phyloP scores from a whole-genome alignment of 1,140 invertebrate species.

The Musca domestica region DNA sequence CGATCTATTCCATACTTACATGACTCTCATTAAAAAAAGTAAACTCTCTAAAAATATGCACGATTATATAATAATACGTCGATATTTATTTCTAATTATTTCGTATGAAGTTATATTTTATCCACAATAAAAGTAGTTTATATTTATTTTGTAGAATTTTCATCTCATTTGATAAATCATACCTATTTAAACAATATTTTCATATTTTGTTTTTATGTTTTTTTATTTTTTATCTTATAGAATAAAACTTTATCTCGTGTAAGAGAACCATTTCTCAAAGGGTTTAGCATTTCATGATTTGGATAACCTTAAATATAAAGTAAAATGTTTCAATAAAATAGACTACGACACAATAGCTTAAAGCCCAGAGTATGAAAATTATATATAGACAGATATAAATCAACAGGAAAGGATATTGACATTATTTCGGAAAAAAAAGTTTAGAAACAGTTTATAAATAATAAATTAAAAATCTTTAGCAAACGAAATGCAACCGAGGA shows the following conservation, averaged over 20 bases:
- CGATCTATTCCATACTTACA: too few species aligned
- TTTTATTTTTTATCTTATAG: slow-evolving; percentile 7
- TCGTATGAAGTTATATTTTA: neutral
- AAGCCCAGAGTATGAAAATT: slow-evolving; percentile 5
- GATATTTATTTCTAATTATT: slow-evolving; percentile 6
- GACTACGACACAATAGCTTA: neutral
- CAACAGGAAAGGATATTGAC: neutral
- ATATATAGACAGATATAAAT: neutral
- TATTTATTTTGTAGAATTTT: neutral
- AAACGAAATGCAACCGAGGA: neutral
- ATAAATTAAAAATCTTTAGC: neutral
- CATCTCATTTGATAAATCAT: slow-evolving; percentile 5
- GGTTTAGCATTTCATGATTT: too few species aligned
- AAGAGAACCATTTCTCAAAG: too few species aligned
- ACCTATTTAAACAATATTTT: neutral
- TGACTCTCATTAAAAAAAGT: too few species aligned
- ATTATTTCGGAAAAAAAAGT: too few species aligned
- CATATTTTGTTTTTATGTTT: neutral
- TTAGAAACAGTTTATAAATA: neutral
- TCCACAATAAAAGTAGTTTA: slow-evolving; percentile 1
- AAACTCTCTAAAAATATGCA: too few species aligned
- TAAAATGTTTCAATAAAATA: neutral
- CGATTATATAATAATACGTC: slow-evolving; percentile 4
- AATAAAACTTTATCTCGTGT: neutral
- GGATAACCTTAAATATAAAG: too few species aligned